Percentiles rank a stretch among this genome's conserved stretches.
Evolutionary conservation across 1,140 invertebrate species (phyloP).

Genomic region (Drosophila persimilis): DNA sequence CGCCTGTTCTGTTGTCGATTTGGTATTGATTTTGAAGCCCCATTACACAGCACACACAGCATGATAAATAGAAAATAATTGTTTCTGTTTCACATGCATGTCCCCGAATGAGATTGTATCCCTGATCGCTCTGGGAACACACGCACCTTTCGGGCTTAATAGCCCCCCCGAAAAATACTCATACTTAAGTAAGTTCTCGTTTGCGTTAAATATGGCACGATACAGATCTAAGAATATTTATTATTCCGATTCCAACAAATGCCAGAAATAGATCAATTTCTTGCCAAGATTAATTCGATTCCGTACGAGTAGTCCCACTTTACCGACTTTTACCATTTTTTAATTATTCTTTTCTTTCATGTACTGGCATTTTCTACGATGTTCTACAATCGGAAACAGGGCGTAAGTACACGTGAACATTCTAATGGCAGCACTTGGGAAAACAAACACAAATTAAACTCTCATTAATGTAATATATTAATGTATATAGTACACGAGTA

Average conservation of each 20-base stretch:
- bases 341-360: conserved; percentile 39
- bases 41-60: not conserved
- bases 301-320: no score
- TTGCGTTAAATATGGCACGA: no score
- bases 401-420: conserved; percentile 66
- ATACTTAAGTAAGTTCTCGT: no score
- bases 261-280: no score
- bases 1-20: conserved; percentile 39
- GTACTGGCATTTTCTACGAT: conserved; percentile 20
- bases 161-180: not conserved
- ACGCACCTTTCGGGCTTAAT: conserved; percentile 41
- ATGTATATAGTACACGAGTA: not conserved
- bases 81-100: conserved; percentile 68
- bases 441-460: conserved; percentile 78
- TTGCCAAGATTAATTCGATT: no score
- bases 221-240: no score
- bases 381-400: conserved; percentile 44
- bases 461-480: conserved; percentile 42
- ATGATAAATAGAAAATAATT: conserved; percentile 70
- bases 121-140: conserved; percentile 54
- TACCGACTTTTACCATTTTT: not conserved
- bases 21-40: conserved; percentile 30
- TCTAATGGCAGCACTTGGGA: conserved; percentile 38
- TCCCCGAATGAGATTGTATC: conserved; percentile 31
- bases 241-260: no score